Conservation (phyloP, 2,113 vertebrate genomes). For the Lipotes vexillifer region DNA sequence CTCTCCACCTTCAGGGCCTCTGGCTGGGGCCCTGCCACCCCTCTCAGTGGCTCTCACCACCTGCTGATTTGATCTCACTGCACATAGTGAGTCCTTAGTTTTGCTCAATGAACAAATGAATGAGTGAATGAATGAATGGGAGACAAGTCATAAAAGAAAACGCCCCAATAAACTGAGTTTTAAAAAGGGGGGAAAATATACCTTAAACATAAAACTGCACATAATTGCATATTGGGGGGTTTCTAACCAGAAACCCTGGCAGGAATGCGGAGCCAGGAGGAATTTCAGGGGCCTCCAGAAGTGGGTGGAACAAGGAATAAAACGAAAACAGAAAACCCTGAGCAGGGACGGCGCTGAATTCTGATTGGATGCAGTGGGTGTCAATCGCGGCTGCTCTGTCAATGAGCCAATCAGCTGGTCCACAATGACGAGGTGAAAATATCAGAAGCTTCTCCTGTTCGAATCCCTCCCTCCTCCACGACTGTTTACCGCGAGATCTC, state of each 20-base stretch:
- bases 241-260: background rate
- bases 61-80: background rate
- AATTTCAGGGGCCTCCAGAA: background rate
- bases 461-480: accelerated
- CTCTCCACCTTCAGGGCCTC: background rate
- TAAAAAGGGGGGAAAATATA: background rate
- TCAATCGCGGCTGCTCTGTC: background rate
- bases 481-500: accelerated
- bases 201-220: background rate
- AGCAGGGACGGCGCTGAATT: background rate
- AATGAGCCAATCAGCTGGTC: background rate
- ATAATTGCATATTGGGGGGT: background rate
- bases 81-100: background rate
- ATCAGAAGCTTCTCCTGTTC: accelerated
- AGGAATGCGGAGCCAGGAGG: accelerated
- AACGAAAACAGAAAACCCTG: background rate
- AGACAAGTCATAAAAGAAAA: background rate
- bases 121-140: background rate
- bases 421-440: accelerated
- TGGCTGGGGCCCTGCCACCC: too few relatives aligned
- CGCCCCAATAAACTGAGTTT: background rate
- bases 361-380: background rate
- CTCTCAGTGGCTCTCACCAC: background rate
- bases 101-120: background rate
- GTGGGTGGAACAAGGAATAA: accelerated